Evolutionary conservation across 2,888 invertebrate species (phyloP).

Genomic region (Hartigia nigra): DNA sequence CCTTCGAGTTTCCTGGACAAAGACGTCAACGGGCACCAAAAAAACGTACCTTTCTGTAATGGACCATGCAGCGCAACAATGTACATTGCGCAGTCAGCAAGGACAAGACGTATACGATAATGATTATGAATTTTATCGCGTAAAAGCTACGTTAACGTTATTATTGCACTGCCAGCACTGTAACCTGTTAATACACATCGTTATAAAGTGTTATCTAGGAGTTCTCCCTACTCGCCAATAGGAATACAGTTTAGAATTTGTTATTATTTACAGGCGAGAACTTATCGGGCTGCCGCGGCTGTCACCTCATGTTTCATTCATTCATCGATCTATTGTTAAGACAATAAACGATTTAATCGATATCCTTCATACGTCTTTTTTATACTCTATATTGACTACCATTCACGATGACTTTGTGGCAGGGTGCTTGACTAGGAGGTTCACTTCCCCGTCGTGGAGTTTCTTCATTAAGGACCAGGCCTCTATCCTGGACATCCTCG

Average conservation of each 20-base stretch:
- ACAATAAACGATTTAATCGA: background rate
- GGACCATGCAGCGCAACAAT: background rate
- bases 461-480: conserved; percentile 95
- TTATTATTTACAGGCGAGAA: background rate
- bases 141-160: background rate
- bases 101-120: background rate
- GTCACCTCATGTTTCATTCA: background rate
- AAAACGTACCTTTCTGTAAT: background rate
- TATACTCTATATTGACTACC: conserved; percentile 39
- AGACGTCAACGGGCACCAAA: background rate
- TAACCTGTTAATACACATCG: conserved; percentile 5
- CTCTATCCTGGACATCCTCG: conserved; percentile 89
- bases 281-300: background rate
- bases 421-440: conserved; percentile 70
- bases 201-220: background rate
- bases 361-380: conserved; percentile 6
- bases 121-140: background rate
- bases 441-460: conserved; percentile 85
- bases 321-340: background rate
- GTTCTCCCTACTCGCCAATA: background rate
- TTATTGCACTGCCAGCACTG: conserved; percentile 55
- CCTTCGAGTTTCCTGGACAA: background rate
- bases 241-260: background rate
- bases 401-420: conserved; percentile 63
- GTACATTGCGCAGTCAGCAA: background rate